Evolutionary conservation across 2,113 vertebrate species (phyloP), one percentile per base, ranked within the genome.

Genomic region (Thryonomys swinderianus): DNA sequence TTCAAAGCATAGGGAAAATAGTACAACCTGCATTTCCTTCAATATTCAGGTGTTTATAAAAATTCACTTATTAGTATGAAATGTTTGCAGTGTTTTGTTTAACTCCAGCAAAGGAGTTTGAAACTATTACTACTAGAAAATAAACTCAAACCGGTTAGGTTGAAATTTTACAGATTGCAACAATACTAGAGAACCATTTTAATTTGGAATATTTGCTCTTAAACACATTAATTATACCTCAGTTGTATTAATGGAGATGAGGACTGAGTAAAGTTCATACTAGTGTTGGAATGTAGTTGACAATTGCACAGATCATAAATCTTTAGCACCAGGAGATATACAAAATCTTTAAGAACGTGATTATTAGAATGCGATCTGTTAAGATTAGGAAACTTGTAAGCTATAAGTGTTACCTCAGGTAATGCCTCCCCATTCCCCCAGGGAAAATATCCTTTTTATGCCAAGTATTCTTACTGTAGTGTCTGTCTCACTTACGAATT

Each of bases 1-100:
- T 92, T 97, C 84, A 95, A 93, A 88, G 96, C 96, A 97, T 97
- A 97, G 92, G 95, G 88, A 7, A 85, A 13, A 66, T 97, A 97
- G 91, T 88, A 86, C 95, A 97, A 97, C 64, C 84, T 85, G 88
- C 87, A 79, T 94, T 95, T 66, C 0, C 12, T 88, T 85, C 51
- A 88, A 5, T 0, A 21, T 96, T 92, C 45, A 48, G 0, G 0
- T 95, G 51, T 55, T 96, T 96, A 91, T 55, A 18, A 45, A 5
- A 94, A 81, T 74, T 67, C 2, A 57, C 53, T 94, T 90, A 79
- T 51, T 96, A 85, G 27, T 95, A 40, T 91, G 74, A 96, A 95
- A 89, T 4, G 6, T 96, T 91, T 80, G 74, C 96, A 94, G 37
- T 90, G 61, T 86, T 3, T 1, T 61, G 20, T 86, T 91, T 57